These are phyloP conservation scores for Lycia hirtaria DNA, from an alignment of 2,888 invertebrate genomes.

Conservation along the genomic window DNA sequence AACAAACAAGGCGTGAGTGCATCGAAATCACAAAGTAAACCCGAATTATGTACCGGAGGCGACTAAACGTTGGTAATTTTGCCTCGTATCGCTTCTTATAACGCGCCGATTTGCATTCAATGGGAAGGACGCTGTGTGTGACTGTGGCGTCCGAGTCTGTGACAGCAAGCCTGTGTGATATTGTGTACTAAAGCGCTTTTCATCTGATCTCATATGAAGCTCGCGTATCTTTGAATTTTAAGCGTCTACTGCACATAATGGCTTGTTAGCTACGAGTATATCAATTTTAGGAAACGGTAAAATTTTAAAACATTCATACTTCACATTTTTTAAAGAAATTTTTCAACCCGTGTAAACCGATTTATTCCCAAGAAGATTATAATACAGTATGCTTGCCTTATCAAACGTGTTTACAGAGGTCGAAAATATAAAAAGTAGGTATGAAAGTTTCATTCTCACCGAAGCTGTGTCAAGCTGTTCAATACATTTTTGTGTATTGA, in stretches of 20 bases:
- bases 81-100: constrained; percentile 78
- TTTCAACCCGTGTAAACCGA: too few relatives aligned
- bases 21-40: constrained; percentile 69
- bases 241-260: background rate
- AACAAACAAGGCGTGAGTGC: constrained; percentile 54
- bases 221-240: constrained; percentile 3
- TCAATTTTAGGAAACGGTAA: too few relatives aligned
- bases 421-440: too few relatives aligned
- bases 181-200: background rate
- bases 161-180: constrained; percentile 10
- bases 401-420: too few relatives aligned
- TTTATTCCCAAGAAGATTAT: too few relatives aligned
- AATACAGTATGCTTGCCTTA: too few relatives aligned
- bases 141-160: constrained; percentile 10
- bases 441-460: too few relatives aligned
- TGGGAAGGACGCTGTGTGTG: constrained; percentile 53
- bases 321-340: too few relatives aligned
- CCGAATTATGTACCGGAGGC: constrained; percentile 81
- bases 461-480: too few relatives aligned
- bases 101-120: constrained; percentile 83
- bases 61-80: constrained; percentile 84
- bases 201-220: background rate
- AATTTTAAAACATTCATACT: too few relatives aligned
- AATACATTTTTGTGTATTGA: too few relatives aligned
- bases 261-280: too few relatives aligned